A percentile compares a stretch with the other conserved stretches of the same genome.
Conservation (phyloP, 2,797 vertebrate species). For the Ptychobarbus kaznakovi region DNA sequence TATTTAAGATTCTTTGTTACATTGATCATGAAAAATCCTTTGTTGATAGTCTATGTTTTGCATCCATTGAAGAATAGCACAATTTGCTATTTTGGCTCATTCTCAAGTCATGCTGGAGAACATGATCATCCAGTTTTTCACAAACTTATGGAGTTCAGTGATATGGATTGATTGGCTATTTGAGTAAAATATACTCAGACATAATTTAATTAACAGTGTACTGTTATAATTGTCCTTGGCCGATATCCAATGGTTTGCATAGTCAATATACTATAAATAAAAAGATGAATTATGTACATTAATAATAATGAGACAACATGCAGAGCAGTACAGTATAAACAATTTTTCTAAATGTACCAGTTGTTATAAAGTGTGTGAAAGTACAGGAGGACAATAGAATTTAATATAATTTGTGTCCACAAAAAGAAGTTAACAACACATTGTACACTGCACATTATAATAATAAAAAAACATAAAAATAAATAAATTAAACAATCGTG, state of each 20-base stretch:
- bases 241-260: not conserved
- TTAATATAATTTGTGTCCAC: not conserved
- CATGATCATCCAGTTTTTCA: not conserved
- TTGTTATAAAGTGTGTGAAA: not conserved
- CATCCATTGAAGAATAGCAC: not conserved
- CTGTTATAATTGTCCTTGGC: not conserved
- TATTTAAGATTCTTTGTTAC: not conserved
- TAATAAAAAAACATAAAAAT: not conserved
- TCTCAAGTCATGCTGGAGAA: not conserved
- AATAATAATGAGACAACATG: not conserved
- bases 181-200: not conserved
- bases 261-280: not conserved
- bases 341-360: not conserved
- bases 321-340: not conserved
- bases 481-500: not conserved
- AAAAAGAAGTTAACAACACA: not conserved
- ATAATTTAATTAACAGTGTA: not conserved
- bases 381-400: not conserved
- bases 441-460: not conserved
- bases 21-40: not conserved
- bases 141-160: not conserved
- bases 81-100: not conserved
- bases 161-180: not conserved
- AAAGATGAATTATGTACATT: not conserved
- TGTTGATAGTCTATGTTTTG: not conserved